Evolutionary conservation across 1,140 invertebrate genomes (phyloP), one percentile per base, ranked within the genome.

Genomic region (Pseudomyrmex gracilis): DNA sequence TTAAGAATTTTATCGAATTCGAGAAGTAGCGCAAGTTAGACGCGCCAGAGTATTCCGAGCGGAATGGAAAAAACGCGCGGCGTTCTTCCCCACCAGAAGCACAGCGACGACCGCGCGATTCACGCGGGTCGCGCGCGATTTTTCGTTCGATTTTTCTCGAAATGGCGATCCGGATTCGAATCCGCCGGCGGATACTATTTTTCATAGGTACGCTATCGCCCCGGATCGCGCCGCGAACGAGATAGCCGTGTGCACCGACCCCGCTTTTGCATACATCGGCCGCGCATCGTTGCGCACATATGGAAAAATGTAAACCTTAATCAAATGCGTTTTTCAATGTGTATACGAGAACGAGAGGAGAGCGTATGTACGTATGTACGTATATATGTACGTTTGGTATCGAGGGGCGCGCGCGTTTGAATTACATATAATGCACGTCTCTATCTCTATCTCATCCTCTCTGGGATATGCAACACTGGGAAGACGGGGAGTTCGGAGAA

Each of bases 161-260:
- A 15, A 78, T 53, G 51, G 64, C 70, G 34, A 34, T 34, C 70
- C 63, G 57, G 73, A 87, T 87, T 70, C 82, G 82, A 80, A 87
- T 87, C 34, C 55, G 64, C 24, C 55, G 20, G 47, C 53, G 60
- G 73, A 83, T 86, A 58, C 24, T 68, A 87, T 77, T 84, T 84
- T 45, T 74, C 67, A 66, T 49, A 34, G 43, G 73, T 34, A 84
- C 53, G 73, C 71, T 87, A 87, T 87, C 85, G 45, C 47, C 82
- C 24, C 47, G 51, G 34, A 51, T 20, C 63, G 61, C 43, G n/a
- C 47, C 24, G 5, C 61, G 34, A 17, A 13, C 43, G 53, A 80
- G 76, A 70, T 80, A 80, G 22, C 66, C 64, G 24, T 5, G 24
- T 5, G n/a, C n/a, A n/a, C 24, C 24, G 34, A n/a, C n/a, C 0